Conservation (phyloP, 2,797 vertebrate genomes). For the Molossus molossus region DNA sequence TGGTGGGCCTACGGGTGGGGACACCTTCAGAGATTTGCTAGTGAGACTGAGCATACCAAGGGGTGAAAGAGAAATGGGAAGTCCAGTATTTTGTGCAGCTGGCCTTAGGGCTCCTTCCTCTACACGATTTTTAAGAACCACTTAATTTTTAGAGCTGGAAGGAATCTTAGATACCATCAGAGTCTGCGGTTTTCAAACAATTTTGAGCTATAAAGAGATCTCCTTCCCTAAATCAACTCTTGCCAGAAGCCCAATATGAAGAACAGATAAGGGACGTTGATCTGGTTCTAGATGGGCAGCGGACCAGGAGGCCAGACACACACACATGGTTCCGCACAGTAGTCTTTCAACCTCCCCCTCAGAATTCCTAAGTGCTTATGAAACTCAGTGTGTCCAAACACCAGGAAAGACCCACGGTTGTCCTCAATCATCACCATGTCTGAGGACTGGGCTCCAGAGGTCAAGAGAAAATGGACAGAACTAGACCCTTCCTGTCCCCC, state of each 20-base stretch:
- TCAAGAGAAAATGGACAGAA: neutral
- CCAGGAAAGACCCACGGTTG: neutral
- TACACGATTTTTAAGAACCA: conserved; percentile 7
- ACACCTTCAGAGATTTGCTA: neutral
- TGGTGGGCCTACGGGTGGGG: neutral
- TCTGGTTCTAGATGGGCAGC: neutral
- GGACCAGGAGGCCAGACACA: neutral
- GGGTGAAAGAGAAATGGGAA: neutral
- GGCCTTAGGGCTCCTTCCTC: neutral
- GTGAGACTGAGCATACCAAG: neutral
- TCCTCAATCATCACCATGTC: neutral
- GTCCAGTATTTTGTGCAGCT: neutral
- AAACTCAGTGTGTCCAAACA: neutral
- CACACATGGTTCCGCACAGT: neutral
- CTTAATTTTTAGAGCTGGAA: conserved; percentile 66
- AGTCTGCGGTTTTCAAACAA: conserved; percentile 69
- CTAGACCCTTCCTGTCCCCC: neutral
- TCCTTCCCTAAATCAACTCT: conserved; percentile 63
- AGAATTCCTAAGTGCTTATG: neutral
- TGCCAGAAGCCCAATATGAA: conserved; percentile 29
- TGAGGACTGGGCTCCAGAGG: neutral
- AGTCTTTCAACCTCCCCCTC: neutral
- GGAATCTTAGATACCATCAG: conserved; percentile 49
- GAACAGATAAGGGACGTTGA: conserved; percentile 36
- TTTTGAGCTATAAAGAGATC: conserved; percentile 54